A percentile compares a stretch with the other conserved stretches of the same genome.
phyloP scores from a whole-genome alignment of 2,113 vertebrate genomes.

The Danionella cerebrum region DNA sequence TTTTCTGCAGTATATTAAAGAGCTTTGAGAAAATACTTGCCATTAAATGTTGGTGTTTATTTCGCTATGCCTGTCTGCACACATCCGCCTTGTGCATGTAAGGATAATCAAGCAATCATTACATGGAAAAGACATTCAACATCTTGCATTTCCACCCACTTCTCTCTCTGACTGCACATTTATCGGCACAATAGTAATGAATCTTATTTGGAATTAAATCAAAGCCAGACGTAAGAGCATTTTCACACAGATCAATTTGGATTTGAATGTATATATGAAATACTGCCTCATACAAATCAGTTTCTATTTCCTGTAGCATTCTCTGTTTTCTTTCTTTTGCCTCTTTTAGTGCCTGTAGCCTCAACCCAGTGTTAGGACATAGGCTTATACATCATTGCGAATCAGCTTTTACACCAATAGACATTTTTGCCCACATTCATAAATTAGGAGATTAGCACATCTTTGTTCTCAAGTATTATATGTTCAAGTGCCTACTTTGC shows the following conservation, averaged over 20 bases:
- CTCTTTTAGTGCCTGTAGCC: conserved; percentile 1
- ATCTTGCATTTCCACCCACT: neutral
- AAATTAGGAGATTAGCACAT: conserved; percentile 6
- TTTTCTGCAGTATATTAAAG: neutral
- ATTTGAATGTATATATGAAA: conserved; percentile 1
- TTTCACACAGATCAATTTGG: neutral
- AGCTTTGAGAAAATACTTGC: neutral
- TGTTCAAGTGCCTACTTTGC: conserved; percentile 3
- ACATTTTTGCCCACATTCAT: neutral
- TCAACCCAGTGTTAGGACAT: neutral
- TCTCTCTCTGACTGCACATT: neutral
- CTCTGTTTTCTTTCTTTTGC: neutral
- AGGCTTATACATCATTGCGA: neutral
- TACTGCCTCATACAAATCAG: neutral
- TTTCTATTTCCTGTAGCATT: neutral
- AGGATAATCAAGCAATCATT: conserved; percentile 15
- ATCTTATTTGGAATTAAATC: neutral
- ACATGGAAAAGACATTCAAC: neutral
- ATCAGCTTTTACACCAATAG: conserved; percentile 12
- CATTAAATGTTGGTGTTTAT: neutral
- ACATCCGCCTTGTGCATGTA: conserved; percentile 8
- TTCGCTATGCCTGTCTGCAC: conserved; percentile 20
- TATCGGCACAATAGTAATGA: neutral
- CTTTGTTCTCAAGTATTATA: neutral
- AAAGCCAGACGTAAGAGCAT: neutral